Conservation (phyloP, 23 tunicate genomes). For the Clavelina lepadiformis region DNA sequence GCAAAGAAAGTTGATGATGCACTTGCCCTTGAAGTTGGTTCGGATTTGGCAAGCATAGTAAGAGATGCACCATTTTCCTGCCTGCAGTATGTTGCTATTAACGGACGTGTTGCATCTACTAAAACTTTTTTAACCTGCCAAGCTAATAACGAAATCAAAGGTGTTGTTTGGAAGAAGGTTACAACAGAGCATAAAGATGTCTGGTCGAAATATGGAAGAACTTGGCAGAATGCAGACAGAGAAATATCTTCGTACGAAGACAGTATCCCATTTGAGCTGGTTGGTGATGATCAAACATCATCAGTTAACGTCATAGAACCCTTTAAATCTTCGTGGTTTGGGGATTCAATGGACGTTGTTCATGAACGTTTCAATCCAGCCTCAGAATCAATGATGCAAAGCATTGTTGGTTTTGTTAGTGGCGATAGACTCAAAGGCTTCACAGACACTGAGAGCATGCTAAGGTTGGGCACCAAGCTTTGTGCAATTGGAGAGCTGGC, state of each 20-base stretch:
- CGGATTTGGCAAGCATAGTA: conserved; percentile 5
- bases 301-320: conserved; percentile 55
- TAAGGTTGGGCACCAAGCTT: conserved; percentile 58
- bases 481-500: conserved; percentile 77
- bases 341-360: conserved; percentile 35
- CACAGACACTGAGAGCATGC: conserved; percentile 81
- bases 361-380: conserved; percentile 41
- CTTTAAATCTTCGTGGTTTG: conserved; percentile 60
- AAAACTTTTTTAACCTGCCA: conserved; percentile 26
- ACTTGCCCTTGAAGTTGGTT: conserved; percentile 8
- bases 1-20: conserved; percentile 46
- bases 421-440: conserved; percentile 78
- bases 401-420: conserved; percentile 48
- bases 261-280: conserved; percentile 39
- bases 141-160: conserved; percentile 27
- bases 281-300: background rate
- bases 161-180: conserved; percentile 50
- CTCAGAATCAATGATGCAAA: conserved; percentile 28
- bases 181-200: conserved; percentile 73
- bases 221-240: conserved; percentile 47
- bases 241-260: conserved; percentile 46
- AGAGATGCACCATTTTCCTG: conserved; percentile 22
- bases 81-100: conserved; percentile 58
- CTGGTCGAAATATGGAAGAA: conserved; percentile 40
- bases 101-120: conserved; percentile 43